Evolutionary conservation across 2,797 vertebrate genomes (phyloP).

Genomic region (Neosalanx taihuensis): DNA sequence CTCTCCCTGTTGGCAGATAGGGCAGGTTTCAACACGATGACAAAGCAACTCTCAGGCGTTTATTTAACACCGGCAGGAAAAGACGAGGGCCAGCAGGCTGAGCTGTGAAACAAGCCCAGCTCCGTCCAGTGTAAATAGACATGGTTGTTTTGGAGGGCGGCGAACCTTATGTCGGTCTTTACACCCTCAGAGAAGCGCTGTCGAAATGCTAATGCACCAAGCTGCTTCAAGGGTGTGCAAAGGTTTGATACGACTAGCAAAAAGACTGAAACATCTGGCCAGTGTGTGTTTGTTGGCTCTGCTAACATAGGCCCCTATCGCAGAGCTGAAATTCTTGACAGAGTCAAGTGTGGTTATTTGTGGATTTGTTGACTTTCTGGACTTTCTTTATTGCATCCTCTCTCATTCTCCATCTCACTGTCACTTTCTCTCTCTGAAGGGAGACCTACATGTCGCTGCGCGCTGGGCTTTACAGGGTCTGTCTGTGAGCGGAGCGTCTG

Average conservation of each 20-base stretch:
- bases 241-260: neutral
- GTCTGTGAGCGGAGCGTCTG: conserved; percentile 78
- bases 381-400: too few species aligned
- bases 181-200: neutral
- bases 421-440: conserved; percentile 54
- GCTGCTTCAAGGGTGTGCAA: neutral
- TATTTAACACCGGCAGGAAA: neutral
- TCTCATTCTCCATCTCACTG: neutral
- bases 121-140: conserved; percentile 7
- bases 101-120: neutral
- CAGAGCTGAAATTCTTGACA: neutral
- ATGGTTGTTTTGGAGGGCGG: neutral
- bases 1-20: conserved; percentile 5
- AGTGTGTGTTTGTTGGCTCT: neutral
- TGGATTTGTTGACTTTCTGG: too few species aligned
- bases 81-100: neutral
- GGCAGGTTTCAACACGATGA: neutral
- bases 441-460: conserved; percentile 79
- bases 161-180: conserved; percentile 1
- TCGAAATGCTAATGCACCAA: too few species aligned
- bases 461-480: conserved; percentile 77
- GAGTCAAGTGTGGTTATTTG: too few species aligned
- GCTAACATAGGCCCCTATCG: too few species aligned
- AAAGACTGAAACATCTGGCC: neutral
- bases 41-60: neutral